Evolutionary conservation across 2,888 invertebrate species (phyloP).

Genomic region (Apantesis nais): DNA sequence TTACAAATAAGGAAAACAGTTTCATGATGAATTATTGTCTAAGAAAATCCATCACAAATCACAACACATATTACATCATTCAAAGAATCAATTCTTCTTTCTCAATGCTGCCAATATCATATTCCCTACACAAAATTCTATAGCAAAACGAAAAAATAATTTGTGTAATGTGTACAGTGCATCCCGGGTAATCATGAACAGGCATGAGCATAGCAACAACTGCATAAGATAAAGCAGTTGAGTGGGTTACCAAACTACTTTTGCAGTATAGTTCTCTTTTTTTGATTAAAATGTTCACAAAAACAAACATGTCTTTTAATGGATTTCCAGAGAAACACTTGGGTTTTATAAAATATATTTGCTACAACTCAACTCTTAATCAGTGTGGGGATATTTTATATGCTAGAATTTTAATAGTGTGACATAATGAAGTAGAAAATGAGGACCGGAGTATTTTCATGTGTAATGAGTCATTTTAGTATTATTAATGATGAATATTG

Average conservation of each 20-base stretch:
- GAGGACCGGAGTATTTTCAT: conserved; percentile 10
- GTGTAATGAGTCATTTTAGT: conserved; percentile 36
- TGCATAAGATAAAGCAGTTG: not conserved
- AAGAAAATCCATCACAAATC: conserved; percentile 29
- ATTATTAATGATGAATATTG: conserved; percentile 46
- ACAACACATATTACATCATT: conserved; percentile 33
- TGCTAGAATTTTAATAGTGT: conserved; percentile 19
- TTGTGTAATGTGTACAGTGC: not conserved
- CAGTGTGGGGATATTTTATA: conserved; percentile 20
- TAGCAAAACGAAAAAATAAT: conserved; percentile 33
- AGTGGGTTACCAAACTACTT: not conserved
- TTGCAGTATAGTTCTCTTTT: not conserved
- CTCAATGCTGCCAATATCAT: conserved; percentile 25
- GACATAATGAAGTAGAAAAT: conserved; percentile 19
- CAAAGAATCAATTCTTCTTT: conserved; percentile 30
- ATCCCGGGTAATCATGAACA: conserved; percentile 4
- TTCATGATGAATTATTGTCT: conserved; percentile 28
- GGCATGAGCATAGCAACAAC: not conserved
- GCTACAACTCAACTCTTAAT: conserved; percentile 29
- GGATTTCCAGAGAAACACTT: conserved; percentile 3
- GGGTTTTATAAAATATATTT: conserved; percentile 24
- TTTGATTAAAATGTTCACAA: not conserved
- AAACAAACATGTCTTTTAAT: conserved; percentile 18
- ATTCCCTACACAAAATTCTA: conserved; percentile 33
- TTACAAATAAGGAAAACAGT: conserved; percentile 35